Base-by-base conservation (phyloP, 2,797 vertebrate species). In the Anisognathus igniventris region DNA sequence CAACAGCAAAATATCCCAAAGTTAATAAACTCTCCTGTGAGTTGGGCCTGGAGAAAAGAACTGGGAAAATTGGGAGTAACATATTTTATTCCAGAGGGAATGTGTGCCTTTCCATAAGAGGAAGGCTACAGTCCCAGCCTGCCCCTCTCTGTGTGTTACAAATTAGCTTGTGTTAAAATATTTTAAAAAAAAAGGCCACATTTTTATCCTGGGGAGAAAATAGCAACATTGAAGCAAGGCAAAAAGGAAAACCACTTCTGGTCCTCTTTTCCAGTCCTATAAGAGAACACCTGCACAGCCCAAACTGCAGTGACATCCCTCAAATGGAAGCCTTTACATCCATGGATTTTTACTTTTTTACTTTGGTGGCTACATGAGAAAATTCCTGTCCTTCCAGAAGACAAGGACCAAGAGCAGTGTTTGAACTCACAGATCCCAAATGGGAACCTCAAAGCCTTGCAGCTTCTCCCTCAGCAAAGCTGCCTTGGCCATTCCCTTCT, bases 181-280 rank as follows among this genome's bases (percentile, higher is more conserved):
- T 35, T 14, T 23, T 7, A 7, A 8, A 7, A 8, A n/a, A 68
- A 30, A 5, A 50, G 9, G 3, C 3, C 12, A 8, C 31, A 10
- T 48, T 90, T 85, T 51, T 16, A 60, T 8, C 40, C 9, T 33
- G 12, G 31, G 35, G 42, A 91, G 33, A 64, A 92, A 47, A 44
- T 0, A 74, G 53, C 33, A 65, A 56, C 4, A 58, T 0, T 30
- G 40, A 77, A 62, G 27, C 2, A 31, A 24, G 30, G 4, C 7
- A 28, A 77, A 33, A 54, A 48, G 2, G 7, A 30, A 50, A 58
- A 47, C 9, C 5, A 11, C 3, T 18, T 14, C 7, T 33, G 47
- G 4, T 39, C 6, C 27, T 53, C 23, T 30, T 62, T 33, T 39
- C 24, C 14, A 60, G 30, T 8, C 65, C 14, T 21, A 18, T n/a